Evolutionary conservation across 2,797 vertebrate genomes (phyloP).

Genomic region (Naso thynnoides): DNA sequence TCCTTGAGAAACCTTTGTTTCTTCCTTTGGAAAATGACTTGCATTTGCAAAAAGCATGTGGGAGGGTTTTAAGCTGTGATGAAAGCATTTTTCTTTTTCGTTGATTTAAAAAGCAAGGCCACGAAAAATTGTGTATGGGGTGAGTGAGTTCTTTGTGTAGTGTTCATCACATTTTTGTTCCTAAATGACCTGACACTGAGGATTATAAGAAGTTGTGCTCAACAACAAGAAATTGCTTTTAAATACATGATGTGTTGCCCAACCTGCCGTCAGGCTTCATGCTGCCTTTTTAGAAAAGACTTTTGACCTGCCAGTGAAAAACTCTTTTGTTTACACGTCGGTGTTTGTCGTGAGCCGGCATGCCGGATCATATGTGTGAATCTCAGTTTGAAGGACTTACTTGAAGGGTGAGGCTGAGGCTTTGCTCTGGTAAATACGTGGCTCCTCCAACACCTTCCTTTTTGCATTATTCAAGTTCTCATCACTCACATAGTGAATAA

Average conservation of each 20-base stretch:
- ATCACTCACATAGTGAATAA: slow-evolving; percentile 46
- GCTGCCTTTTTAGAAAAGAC: slow-evolving; percentile 12
- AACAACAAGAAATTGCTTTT: slow-evolving; percentile 13
- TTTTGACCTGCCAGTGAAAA: slow-evolving; percentile 26
- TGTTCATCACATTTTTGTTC: neutral
- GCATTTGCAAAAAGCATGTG: neutral
- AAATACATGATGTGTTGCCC: neutral
- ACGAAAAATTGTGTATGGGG: neutral
- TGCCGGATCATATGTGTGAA: neutral
- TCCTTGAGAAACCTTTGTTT: slow-evolving; percentile 58
- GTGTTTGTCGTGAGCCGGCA: slow-evolving; percentile 27
- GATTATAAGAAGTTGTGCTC: slow-evolving; percentile 1
- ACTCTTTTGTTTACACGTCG: slow-evolving; percentile 15
- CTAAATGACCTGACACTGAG: slow-evolving; percentile 13
- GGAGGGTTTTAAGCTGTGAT: slow-evolving; percentile 5
- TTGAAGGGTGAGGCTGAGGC: slow-evolving; percentile 1
- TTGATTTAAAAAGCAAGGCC: slow-evolving; percentile 36
- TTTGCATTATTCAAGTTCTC: slow-evolving; percentile 64
- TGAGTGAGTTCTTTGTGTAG: slow-evolving; percentile 29
- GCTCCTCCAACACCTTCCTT: neutral
- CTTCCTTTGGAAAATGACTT: neutral
- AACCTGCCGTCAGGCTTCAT: neutral
- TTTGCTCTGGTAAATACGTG: slow-evolving; percentile 23
- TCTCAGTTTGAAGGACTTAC: slow-evolving; percentile 34
- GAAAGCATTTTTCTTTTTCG: slow-evolving; percentile 40